Conservation (phyloP, 1,140 invertebrate genomes). For the Anoplolepis gracilipes region DNA sequence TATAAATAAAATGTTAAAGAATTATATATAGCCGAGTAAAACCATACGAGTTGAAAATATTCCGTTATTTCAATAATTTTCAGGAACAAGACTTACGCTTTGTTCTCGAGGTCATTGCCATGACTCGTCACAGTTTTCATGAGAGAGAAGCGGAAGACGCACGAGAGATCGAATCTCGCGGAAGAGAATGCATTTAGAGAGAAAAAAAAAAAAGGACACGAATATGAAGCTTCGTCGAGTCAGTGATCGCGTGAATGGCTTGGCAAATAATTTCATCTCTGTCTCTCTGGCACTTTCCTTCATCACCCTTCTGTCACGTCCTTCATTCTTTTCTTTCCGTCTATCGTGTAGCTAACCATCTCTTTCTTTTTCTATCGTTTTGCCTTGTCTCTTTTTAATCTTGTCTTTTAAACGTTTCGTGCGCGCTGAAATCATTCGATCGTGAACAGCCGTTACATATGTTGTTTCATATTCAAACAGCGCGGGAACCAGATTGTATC, state of each 20-base stretch:
- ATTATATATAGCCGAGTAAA: background rate
- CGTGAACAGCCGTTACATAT: slow-evolving; percentile 79
- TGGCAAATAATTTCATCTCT: slow-evolving; percentile 66
- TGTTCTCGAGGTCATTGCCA: slow-evolving; percentile 43
- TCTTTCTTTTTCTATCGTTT: slow-evolving; percentile 17
- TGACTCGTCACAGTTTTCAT: slow-evolving; percentile 12
- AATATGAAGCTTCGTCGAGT: slow-evolving; percentile 69
- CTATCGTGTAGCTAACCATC: background rate
- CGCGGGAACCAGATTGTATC: slow-evolving; percentile 54
- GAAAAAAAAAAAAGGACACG: slow-evolving; percentile 47
- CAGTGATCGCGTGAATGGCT: slow-evolving; percentile 74
- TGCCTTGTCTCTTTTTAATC: slow-evolving; percentile 28
- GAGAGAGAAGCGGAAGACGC: slow-evolving; percentile 28
- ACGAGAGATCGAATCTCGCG: slow-evolving; percentile 32
- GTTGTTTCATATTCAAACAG: slow-evolving; percentile 82
- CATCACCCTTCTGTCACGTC: slow-evolving; percentile 31
- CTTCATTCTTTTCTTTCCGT: slow-evolving; percentile 30
- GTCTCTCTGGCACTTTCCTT: slow-evolving; percentile 45
- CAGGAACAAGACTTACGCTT: slow-evolving; percentile 5
- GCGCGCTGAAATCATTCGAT: slow-evolving; percentile 74
- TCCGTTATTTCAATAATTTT: slow-evolving; percentile 1
- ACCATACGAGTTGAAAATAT: background rate
- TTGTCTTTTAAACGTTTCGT: background rate
- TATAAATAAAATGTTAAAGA: background rate
- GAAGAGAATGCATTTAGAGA: slow-evolving; percentile 44